Evolutionary conservation across 2,797 vertebrate genomes (phyloP), one percentile per base, ranked within the genome.

Genomic region (Setipinna tenuifilis): DNA sequence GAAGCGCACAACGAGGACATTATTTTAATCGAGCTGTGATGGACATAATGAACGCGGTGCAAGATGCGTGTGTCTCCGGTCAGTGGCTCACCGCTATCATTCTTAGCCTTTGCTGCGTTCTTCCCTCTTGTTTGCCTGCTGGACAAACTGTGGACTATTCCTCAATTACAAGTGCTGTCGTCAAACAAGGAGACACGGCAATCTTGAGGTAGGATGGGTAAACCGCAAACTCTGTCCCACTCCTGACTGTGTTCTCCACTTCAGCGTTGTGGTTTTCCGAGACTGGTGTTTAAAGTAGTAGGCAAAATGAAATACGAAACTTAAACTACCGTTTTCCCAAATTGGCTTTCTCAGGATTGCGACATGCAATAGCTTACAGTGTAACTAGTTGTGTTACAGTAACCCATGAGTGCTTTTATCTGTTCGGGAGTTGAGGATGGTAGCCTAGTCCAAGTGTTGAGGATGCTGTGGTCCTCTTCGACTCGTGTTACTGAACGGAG

Each of bases 171-270:
- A 98, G 94, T 92, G 95, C 98, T 97, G 96, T 99, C 93, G 98
- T 97, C 96, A 96, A 97, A 91, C 98, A 99, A 93, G 98, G 98
- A 93, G 98, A 99, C 94, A 98, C 97, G 92, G 98, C 97, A 85
- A 94, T 98, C 86, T 96, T 99, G 92, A 99, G 98, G 98, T 99
- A 98, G 94, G 88, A 93, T 87, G 87, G 89, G 81, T 87, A 82
- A 81, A 84, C 57, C n/a, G 41, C 46, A 71, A 65, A 58, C 50
- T n/a, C 19, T 78, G 71, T 19, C 71, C 71, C 31, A 4, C 41
- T 78, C 71, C 35, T 78, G 5, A 21, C 71, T 78, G 41, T n/a
- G 25, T 65, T 0, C 61, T 25, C n/a, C 23, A 65, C 61, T 23
- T 25, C 50, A 25, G 61, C 59, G 2, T 23, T 9, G 25, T 31